phyloP scores from a whole-genome alignment of 1,140 invertebrate species.

The Nebria ingens region DNA sequence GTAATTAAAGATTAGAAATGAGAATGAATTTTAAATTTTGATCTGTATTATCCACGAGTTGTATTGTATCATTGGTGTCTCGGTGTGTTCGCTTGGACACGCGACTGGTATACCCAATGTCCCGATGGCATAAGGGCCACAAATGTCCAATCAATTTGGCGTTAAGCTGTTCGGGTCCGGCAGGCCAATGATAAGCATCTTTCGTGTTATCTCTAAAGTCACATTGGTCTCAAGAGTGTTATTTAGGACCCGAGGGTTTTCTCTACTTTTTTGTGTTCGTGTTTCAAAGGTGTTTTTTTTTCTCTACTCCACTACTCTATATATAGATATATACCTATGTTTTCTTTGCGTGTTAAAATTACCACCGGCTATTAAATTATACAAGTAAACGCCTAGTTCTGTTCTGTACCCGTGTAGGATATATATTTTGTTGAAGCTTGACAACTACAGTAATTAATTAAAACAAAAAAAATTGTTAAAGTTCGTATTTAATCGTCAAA shows the following conservation, averaged over 20 bases:
- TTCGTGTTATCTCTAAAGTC: neutral
- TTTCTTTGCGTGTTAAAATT: neutral
- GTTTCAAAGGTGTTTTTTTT: neutral
- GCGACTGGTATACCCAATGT: neutral
- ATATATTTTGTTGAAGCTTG: neutral
- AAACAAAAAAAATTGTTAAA: no score
- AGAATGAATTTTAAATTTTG: no score
- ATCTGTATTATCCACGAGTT: no score
- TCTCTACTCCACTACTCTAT: no score
- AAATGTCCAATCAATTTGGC: neutral
- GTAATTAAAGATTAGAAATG: no score
- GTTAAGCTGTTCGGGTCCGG: neutral
- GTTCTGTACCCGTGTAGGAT: neutral
- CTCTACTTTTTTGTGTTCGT: neutral
- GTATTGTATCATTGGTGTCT: no score
- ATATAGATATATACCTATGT: no score
- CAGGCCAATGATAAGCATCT: neutral
- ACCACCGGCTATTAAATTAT: neutral
- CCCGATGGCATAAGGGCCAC: neutral
- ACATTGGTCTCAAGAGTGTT: neutral
- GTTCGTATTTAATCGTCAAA: no score
- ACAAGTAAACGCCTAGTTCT: neutral
- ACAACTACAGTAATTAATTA: neutral
- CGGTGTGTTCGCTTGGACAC: no score
- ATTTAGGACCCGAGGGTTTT: neutral